Conservation (phyloP, 2,113 vertebrate species). For the Myrmecophaga tridactyla region DNA sequence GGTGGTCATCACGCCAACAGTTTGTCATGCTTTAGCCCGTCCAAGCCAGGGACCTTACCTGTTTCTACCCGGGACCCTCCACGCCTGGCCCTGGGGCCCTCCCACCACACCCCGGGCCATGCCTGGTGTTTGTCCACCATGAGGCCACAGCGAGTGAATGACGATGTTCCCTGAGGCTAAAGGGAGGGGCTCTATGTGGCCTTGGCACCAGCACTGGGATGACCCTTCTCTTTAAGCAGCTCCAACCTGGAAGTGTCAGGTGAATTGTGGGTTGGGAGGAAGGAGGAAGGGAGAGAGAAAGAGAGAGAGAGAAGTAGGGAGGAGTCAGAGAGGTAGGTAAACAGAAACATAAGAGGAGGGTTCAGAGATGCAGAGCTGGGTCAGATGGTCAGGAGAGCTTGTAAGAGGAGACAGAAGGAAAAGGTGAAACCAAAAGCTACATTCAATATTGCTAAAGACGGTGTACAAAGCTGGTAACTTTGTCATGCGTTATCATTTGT, state of each 20-base stretch:
- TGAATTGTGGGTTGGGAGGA: background rate
- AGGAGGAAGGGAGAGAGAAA: background rate
- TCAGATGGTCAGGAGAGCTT: background rate
- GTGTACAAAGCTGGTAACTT: background rate
- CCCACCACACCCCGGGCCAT: background rate
- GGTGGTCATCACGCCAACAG: no score
- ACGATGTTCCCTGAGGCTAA: rapidly evolving
- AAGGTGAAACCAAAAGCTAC: background rate
- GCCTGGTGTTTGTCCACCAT: rapidly evolving
- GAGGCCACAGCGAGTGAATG: background rate
- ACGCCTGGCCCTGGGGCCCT: background rate
- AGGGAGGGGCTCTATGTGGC: background rate
- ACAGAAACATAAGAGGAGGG: background rate
- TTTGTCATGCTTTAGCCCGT: background rate
- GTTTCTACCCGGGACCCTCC: background rate
- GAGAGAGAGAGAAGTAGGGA: background rate
- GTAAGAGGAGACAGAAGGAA: background rate
- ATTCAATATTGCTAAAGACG: background rate
- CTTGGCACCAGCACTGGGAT: background rate
- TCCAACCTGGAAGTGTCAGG: background rate
- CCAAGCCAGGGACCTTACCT: background rate
- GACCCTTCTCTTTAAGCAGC: background rate
- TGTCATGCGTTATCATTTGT: background rate
- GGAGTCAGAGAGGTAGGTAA: background rate
- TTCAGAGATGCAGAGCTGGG: background rate